Conservation (phyloP, 2,113 vertebrate species). For the Sapajus apella region DNA sequence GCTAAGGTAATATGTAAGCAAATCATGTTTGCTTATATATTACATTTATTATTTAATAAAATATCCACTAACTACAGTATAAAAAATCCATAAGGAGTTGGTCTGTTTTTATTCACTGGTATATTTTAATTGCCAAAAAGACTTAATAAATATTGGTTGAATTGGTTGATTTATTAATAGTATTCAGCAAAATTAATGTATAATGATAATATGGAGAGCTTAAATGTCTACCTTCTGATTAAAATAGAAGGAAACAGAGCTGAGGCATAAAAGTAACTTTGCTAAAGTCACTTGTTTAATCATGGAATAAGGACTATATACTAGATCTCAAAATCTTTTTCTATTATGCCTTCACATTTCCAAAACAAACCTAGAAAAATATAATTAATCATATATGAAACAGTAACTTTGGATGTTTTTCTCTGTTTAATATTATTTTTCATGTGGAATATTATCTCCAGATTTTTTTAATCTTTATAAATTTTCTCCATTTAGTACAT, state of each 20-base stretch:
- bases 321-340: background rate
- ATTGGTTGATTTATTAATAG: background rate
- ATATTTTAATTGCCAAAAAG: background rate
- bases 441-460: background rate
- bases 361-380: background rate
- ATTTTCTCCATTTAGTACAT: background rate
- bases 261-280: background rate
- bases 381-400: background rate
- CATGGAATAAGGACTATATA: background rate
- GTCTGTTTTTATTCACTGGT: background rate
- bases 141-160: background rate
- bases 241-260: background rate
- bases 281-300: background rate
- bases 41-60: background rate
- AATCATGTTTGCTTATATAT: background rate
- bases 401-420: background rate
- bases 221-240: background rate
- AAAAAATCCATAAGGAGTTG: background rate
- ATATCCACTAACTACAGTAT: background rate
- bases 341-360: background rate
- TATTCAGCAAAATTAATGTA: background rate
- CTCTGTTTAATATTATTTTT: background rate
- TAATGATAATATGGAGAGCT: background rate
- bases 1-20: background rate
- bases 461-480: background rate